Evolutionary conservation across 2,888 invertebrate genomes (phyloP).

Genomic region (Meteorus colon): DNA sequence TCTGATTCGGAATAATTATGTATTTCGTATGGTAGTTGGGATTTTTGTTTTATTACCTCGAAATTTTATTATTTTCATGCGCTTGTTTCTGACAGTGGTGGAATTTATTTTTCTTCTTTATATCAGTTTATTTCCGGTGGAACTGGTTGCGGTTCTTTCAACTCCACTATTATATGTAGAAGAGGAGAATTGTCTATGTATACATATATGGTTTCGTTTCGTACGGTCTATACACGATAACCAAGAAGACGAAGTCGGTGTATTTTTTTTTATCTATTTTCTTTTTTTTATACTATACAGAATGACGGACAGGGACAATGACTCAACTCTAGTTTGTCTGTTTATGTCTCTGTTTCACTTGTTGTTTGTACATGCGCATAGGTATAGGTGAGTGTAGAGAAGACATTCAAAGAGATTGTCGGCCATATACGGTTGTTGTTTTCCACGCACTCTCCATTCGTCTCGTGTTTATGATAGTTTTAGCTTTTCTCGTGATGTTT

Average conservation of each 20-base stretch:
- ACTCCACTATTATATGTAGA: background rate
- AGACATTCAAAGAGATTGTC: background rate
- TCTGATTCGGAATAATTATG: too few species aligned
- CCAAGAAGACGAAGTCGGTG: background rate
- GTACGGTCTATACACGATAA: background rate
- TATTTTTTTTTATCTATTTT: background rate
- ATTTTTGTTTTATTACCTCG: background rate
- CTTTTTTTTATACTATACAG: constrained; percentile 27
- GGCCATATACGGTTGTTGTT: constrained; percentile 1
- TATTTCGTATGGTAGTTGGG: too few species aligned
- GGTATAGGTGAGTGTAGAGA: background rate
- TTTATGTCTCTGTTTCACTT: constrained; percentile 51
- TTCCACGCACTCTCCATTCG: background rate
- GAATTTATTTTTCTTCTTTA: constrained; percentile 13
- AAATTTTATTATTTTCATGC: background rate
- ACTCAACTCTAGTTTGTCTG: constrained; percentile 50
- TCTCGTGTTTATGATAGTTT: background rate
- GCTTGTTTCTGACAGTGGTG: background rate
- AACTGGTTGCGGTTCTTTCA: constrained; percentile 18
- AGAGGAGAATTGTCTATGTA: background rate
- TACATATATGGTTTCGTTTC: background rate
- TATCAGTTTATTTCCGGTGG: constrained; percentile 16
- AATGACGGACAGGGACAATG: constrained; percentile 53
- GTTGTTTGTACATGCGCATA: background rate
- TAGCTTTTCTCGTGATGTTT: constrained; percentile 8